Base-by-base conservation (phyloP, 2,888 invertebrate genomes). In the Archaeoteleia sp. region DNA sequence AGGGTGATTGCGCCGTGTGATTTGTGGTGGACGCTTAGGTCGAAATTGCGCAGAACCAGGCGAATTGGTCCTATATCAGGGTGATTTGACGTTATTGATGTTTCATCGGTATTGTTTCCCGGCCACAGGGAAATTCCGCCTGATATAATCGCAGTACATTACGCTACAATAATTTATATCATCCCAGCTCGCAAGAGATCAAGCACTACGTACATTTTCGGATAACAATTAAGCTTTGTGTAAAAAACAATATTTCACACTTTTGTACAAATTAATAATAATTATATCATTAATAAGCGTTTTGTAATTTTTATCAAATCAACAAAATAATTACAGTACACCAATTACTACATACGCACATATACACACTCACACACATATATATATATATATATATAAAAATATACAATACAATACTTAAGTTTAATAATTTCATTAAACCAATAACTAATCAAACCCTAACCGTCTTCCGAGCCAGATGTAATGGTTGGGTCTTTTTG, bases 11-110 rank as follows among this genome's bases (percentile, higher is more conserved):
- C 72, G 74, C 46, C 57, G 69, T 73, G 81, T 82, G 82, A 82
- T 82, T 82, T 82, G 82, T 81, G 77, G 76, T 70, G 73, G 70
- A 77, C 79, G 82, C 79, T 82, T 80, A 82, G 81, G 76, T 78
- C 78, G 76, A 79, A 82, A 82, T 82, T 82, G 78, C 78, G 67
- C 75, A 74, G 74, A 74, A 76, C 77, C 74, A 53, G 63, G 61
- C 74, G 75, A 74, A 74, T 76, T 75, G 78, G 74, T 74, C 77
- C 76, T 73, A 63, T 63, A 66, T 68, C 73, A 71, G 68, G 79
- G 75, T 77, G 80, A 81, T 81, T 80, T 78, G 81, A 77, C 73
- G 76, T 80, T 80, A 81, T 81, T 77, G 81, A 80, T 77, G 79
- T 74, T 69, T 69, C 69, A 69, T 71, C 68, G 71, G 71, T 68